Evolutionary conservation across 1,140 invertebrate species (phyloP), one percentile per base, ranked within the genome.

Genomic region (Apolygus lucorum): DNA sequence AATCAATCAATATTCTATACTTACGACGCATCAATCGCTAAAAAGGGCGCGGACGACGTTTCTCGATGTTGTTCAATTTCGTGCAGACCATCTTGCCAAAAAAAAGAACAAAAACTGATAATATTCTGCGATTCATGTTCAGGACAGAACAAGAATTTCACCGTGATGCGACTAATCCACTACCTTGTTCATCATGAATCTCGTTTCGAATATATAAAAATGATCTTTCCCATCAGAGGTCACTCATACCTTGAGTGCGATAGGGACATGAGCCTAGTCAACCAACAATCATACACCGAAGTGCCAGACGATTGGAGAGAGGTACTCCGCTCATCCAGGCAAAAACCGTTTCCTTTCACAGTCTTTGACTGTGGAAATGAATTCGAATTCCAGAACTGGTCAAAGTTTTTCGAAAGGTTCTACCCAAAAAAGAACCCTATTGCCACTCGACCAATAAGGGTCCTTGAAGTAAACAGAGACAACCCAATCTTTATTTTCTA

Each of bases 211-310:
- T 66, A n/a, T 1, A 25, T 66, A 2, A 66, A 66, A 66, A 34
- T 66, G 26, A 25, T 34, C 13, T 66, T 66, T 66, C 64, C 64
- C 21, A 28, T 73, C 29, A 54, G 72, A 68, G 73, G 72, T 26
- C 70, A 74, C 34, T 74, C 72, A 1, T 74, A 74, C 62, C 68
- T 73, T 28, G 70, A 72, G 28, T 68, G 70, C 14, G 71, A 73
- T 42, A 73, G 68, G 54, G 67, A 70, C 28, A 66, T 66, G 64
- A 13, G 14, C 8, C n/a, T 66, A 2, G 29, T 66, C 29, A 66
- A 66, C 21, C 64, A 28, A 66, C 28, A 66, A 66, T 29, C 26
- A 29, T 2, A 2, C 17, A 34, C 64, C 1, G 64, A 66, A 66
- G 64, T 66, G 17, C 64, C 64, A 11, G 34, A 28, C 64, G 64